Evolutionary conservation across 2,113 vertebrate species (phyloP), one percentile per base, ranked within the genome.

Genomic region (Hirundichthys speculiger): DNA sequence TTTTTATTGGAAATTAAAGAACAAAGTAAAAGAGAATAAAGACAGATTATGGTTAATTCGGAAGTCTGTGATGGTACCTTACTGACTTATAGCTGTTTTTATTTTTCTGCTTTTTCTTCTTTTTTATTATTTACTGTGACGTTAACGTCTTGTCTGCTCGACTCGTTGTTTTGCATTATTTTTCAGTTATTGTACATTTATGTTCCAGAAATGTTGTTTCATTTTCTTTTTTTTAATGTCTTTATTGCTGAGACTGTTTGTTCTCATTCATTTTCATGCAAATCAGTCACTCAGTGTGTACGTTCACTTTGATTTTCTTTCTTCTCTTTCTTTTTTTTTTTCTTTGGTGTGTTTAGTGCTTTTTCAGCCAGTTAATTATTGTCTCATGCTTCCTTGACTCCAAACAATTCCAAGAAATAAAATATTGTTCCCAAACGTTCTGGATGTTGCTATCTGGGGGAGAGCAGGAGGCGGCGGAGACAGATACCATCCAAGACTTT

Each of bases 391-490:
- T 93, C 94, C 93, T 94, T 85, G 93, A 90, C 94, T 96, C 92
- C 93, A 94, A 92, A 93, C 94, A 95, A 94, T 95, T 95, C 95
- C 96, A 95, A 95, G 94, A 96, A 96, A 96, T 96, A 97, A 97
- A 96, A 95, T 94, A 93, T 96, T 96, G 94, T 95, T 96, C 94
- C 95, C 94, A 94, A 95, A 94, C 57, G 71, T 86, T 88, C 89
- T 87, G 49, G 80, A 77, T 89, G 83, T 91, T 83, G 59, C 14
- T 16, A n/a, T 15, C 42, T 45, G n/a, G 3, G n/a, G 30, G 14
- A 59, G 57, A 34, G 52, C 18, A 11, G 52, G 18, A 75, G 53
- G 25, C 14, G n/a, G 2, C 1, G 2, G 18, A 13, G 76, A 69
- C 39, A 54, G 48, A 77, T 57, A 24, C 11, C 49, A 19, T 47